phyloP scores from a whole-genome alignment of 2,113 vertebrate species.

The Sapayoa aenigma region DNA sequence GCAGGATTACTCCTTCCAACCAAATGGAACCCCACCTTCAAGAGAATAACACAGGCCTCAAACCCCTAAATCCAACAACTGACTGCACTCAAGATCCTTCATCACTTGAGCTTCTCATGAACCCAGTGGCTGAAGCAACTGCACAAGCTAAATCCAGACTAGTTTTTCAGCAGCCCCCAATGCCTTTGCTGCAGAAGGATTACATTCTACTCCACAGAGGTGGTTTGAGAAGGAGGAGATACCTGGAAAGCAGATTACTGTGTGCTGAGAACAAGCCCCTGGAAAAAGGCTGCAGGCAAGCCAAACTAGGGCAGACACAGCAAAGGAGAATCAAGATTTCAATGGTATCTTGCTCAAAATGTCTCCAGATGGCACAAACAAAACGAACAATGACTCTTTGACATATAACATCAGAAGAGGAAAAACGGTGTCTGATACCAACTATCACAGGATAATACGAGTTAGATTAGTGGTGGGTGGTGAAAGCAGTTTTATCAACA shows the following conservation, averaged over 20 bases:
- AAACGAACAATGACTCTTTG: not conserved
- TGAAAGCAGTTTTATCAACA: not conserved
- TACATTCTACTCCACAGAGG: not conserved
- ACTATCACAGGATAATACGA: rapidly evolving
- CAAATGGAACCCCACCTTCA: not conserved
- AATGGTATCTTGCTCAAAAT: not conserved
- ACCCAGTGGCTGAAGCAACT: not conserved
- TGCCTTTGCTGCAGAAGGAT: not conserved
- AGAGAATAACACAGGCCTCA: not conserved
- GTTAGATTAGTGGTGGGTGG: not conserved
- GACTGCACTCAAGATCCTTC: not conserved
- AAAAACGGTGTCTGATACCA: not conserved
- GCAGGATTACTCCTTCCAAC: not conserved
- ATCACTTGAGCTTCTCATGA: not conserved
- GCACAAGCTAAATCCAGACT: rapidly evolving
- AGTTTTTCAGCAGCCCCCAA: not conserved
- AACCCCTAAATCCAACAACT: not conserved
- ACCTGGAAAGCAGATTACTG: not conserved
- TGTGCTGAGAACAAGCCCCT: not conserved
- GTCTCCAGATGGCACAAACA: not conserved
- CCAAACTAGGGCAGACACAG: rapidly evolving
- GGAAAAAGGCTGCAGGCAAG: not conserved
- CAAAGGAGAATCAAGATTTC: not conserved
- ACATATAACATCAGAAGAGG: not conserved
- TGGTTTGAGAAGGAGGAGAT: not conserved